These are phyloP conservation scores for Rhabditoides inermis DNA, from an alignment of 2,888 invertebrate genomes.

Conservation along the genomic window DNA sequence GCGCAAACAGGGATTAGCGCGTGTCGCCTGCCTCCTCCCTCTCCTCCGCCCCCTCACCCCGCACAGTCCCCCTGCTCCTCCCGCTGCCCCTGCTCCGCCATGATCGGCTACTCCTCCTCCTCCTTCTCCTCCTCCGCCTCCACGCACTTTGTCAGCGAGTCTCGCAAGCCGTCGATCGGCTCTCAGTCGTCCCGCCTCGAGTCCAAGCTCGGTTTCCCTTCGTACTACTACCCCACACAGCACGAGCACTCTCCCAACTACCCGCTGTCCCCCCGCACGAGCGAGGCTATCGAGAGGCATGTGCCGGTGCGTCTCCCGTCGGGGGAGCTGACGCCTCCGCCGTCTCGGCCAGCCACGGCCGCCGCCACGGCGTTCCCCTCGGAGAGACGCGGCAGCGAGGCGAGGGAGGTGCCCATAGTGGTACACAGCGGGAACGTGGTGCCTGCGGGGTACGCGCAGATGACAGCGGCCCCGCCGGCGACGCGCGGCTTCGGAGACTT, in stretches of 20 bases:
- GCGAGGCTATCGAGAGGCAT: conserved; percentile 32
- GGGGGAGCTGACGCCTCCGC: not conserved
- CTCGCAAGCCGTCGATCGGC: not conserved
- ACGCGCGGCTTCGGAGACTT: conserved; percentile 5
- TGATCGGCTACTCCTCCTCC: not conserved
- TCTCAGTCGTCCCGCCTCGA: not conserved
- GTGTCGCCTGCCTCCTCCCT: not conserved
- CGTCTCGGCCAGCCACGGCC: not conserved
- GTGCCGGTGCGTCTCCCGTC: conserved; percentile 7
- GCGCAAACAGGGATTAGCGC: not conserved
- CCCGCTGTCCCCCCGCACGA: conserved; percentile 28
- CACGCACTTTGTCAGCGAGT: conserved; percentile 6
- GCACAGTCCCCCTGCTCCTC: not conserved
- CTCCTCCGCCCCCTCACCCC: not conserved
- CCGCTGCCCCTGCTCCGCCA: not conserved
- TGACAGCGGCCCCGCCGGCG: conserved; percentile 6
- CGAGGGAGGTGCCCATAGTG: too few species aligned
- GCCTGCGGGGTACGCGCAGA: conserved; percentile 9
- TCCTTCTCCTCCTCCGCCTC: not conserved
- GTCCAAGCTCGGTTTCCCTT: conserved; percentile 11
- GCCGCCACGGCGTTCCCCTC: not conserved
- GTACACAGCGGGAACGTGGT: not conserved
- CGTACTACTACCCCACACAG: conserved; percentile 25
- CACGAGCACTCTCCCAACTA: conserved; percentile 9
- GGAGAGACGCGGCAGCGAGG: not conserved